Percentiles rank a stretch among this genome's conserved stretches.
Conservation (phyloP, 2,888 invertebrate species). For the Drosophila incognita region DNA sequence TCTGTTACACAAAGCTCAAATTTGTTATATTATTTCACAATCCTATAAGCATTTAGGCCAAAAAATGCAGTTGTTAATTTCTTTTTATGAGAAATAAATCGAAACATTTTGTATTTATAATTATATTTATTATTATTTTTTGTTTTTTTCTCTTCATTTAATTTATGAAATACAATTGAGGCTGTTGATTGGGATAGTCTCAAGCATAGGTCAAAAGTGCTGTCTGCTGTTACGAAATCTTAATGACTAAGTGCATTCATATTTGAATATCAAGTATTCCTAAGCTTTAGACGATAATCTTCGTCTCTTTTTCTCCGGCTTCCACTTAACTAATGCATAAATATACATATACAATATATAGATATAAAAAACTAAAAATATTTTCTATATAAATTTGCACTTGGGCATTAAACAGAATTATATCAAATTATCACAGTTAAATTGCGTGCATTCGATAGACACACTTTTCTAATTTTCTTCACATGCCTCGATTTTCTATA, state of each 20-base stretch:
- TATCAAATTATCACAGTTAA: conserved; percentile 79
- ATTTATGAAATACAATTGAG: conserved; percentile 30
- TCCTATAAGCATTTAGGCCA: conserved; percentile 17
- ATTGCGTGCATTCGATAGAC: conserved; percentile 76
- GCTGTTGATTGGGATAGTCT: conserved; percentile 15
- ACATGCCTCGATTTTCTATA: conserved; percentile 31
- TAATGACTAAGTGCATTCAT: conserved; percentile 55
- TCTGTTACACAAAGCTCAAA: conserved; percentile 46
- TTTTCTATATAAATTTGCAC: conserved; percentile 61
- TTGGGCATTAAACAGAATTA: conserved; percentile 64
- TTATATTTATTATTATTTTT: conserved; percentile 22
- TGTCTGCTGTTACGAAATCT: conserved; percentile 17
- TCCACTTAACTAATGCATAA: conserved; percentile 52
- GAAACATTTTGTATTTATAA: conserved; percentile 8
- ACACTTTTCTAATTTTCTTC: conserved; percentile 40
- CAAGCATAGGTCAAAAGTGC: conserved; percentile 21
- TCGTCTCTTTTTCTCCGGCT: neutral
- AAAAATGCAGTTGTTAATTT: conserved; percentile 25
- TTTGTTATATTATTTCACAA: conserved; percentile 24
- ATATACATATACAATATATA: conserved; percentile 39
- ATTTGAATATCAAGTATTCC: conserved; percentile 15
- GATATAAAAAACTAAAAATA: conserved; percentile 57
- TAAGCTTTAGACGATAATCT: conserved; percentile 12
- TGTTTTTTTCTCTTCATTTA: conserved; percentile 25
- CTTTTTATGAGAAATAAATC: conserved; percentile 28